Percentiles rank a stretch among this genome's conserved stretches.
Conservation (phyloP, 2,113 vertebrate genomes). For the Callithrix jacchus region DNA sequence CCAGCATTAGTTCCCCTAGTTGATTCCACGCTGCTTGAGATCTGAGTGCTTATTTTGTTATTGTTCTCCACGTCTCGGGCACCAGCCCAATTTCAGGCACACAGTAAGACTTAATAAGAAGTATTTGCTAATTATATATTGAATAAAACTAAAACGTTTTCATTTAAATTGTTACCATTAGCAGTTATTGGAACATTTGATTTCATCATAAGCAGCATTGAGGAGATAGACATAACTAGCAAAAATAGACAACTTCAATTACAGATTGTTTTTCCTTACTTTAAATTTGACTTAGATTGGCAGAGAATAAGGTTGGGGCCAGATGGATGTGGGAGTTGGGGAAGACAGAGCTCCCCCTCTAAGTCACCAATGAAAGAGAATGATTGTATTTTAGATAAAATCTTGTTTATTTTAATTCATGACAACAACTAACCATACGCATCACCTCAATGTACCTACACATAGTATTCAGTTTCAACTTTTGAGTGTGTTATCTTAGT, state of each 20-base stretch:
- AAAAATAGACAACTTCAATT: slow-evolving; percentile 65
- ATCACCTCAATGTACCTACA: neutral
- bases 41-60: neutral
- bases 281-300: slow-evolving; percentile 71
- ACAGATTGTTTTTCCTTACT: slow-evolving; percentile 41
- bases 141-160: slow-evolving; percentile 22
- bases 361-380: slow-evolving; percentile 52
- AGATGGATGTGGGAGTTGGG: slow-evolving; percentile 66
- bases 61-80: neutral
- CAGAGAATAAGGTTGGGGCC: slow-evolving; percentile 61
- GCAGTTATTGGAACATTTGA: slow-evolving; percentile 54
- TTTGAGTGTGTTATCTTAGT: neutral
- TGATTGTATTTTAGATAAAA: slow-evolving; percentile 34
- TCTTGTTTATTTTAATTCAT: slow-evolving; percentile 38
- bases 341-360: slow-evolving; percentile 8
- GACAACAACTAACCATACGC: neutral
- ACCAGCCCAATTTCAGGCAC: neutral
- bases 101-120: neutral
- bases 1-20: neutral
- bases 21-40: neutral
- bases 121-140: neutral
- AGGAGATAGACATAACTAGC: slow-evolving; percentile 49
- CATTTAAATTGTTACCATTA: slow-evolving; percentile 41
- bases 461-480: neutral
- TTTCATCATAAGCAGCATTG: slow-evolving; percentile 41